Base-by-base conservation (phyloP, 2,797 vertebrate genomes). In the Enteromius treurensis region DNA sequence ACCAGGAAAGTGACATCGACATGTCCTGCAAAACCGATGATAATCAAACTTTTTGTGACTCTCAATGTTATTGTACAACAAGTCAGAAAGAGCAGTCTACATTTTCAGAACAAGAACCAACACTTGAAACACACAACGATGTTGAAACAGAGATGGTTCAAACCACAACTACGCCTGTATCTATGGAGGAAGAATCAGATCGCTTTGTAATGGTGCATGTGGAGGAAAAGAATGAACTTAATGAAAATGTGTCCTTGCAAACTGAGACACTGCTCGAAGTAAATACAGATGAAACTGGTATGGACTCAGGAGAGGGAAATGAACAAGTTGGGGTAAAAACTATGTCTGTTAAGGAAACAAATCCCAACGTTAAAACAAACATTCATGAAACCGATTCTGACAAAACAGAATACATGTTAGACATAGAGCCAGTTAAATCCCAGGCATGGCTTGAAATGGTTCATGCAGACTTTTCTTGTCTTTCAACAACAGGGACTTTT, bases 361-460 rank as follows among this genome's bases (percentile, higher is more conserved):
- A 85, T 60, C 34, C 70, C 37, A 65, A 80, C 34, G 49, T 10
- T 53, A 53, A 88, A 77, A 47, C 42, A 81, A 15, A 65, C 40
- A 23, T 71, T 71, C 62, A 67, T 77, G 37, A 32, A 13, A 62
- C 80, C 13, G 80, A 64, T 15, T 73, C 75, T 83, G 79, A 65
- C 71, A 83, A 81, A 23, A 14, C 34, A 64, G 79, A 85, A 69
- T 78, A 77, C 29, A 76, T 69, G 45, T 83, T 82, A 65, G 77
- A 65, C 65, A 47, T 70, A 71, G 82, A 74, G 78, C 37, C 79
- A 51, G 81, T 65, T 58, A 67, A 69, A 60, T 40, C 79, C 60
- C 79, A 87, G 73, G 49, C 64, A 62, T 79, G 71, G 64, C 51
- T 84, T 55, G 75, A 85, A 73, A 49, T 80, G 13, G 87, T 88